Conservation (phyloP, 2,797 vertebrate genomes). For the Lophotriccus pileatus region DNA sequence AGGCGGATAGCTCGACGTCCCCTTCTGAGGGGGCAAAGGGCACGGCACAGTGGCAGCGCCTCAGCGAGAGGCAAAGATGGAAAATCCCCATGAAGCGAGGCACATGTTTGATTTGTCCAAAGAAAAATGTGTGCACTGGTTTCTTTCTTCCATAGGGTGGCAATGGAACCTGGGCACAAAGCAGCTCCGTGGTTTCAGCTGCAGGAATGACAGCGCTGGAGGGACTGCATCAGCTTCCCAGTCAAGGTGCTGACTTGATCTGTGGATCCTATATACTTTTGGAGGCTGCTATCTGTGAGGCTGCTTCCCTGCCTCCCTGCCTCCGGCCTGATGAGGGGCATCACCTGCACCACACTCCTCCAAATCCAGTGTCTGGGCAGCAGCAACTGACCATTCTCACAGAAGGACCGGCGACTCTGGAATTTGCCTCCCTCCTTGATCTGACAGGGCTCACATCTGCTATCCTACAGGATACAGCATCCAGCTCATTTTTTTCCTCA, state of each 20-base stretch:
- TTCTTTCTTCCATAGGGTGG: conserved; percentile 62
- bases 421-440: not conserved
- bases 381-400: not conserved
- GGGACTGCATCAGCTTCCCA: not conserved
- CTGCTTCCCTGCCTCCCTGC: not conserved
- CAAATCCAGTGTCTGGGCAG: not conserved
- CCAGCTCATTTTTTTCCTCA: not conserved
- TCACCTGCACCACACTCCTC: not conserved
- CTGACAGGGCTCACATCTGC: conserved; percentile 41
- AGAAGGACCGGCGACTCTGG: not conserved
- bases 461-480: not conserved
- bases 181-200: not conserved
- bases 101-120: not conserved
- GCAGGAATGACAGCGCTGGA: not conserved
- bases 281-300: not conserved
- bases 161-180: conserved; percentile 65
- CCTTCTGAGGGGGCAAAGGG: not conserved
- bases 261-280: not conserved
- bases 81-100: not conserved
- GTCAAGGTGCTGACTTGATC: conserved; percentile 16
- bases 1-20: not conserved
- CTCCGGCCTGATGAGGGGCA: not conserved
- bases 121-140: conserved; percentile 43
- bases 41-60: not conserved
- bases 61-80: not conserved